A percentile compares a stretch with the other conserved stretches of the same genome.
phyloP scores from a whole-genome alignment of 2,888 invertebrate genomes.

The Altica lythri region DNA sequence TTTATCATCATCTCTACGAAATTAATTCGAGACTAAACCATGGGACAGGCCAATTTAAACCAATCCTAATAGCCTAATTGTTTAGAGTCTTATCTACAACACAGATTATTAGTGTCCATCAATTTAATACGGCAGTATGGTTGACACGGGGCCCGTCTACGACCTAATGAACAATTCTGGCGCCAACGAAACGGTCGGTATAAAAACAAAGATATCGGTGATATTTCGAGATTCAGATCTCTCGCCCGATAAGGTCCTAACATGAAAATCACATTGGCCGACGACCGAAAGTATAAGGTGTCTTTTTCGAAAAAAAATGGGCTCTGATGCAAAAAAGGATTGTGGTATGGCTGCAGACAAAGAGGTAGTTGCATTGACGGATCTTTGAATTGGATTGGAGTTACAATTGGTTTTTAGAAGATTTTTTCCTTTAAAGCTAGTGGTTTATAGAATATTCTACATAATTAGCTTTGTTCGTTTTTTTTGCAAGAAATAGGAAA shows the following conservation, averaged over 20 bases:
- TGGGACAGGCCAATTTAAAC: slow-evolving; percentile 25
- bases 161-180: slow-evolving; percentile 50
- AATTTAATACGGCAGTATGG: slow-evolving; percentile 36
- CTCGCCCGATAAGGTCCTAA: slow-evolving; percentile 53
- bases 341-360: slow-evolving; percentile 10
- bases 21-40: slow-evolving; percentile 5
- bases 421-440: too few relatives aligned
- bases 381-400: slow-evolving; percentile 48
- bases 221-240: slow-evolving; percentile 57
- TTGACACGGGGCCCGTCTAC: slow-evolving; percentile 42
- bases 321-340: slow-evolving; percentile 42
- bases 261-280: slow-evolving; percentile 55
- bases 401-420: too few relatives aligned
- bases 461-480: too few relatives aligned
- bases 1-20: slow-evolving; percentile 1
- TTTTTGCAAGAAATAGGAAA: too few relatives aligned
- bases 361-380: slow-evolving; percentile 38
- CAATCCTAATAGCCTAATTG: slow-evolving; percentile 33
- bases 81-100: slow-evolving; percentile 32
- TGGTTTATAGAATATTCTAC: too few relatives aligned
- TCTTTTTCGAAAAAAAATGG: slow-evolving; percentile 44
- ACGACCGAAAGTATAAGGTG: slow-evolving; percentile 50
- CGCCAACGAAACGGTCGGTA: slow-evolving; percentile 56
- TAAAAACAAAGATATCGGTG: slow-evolving; percentile 54
- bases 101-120: slow-evolving; percentile 39